Percentiles rank a stretch among this genome's conserved stretches.
Evolutionary conservation across 2,888 invertebrate species (phyloP).

Genomic region (Limnephilus lunatus): DNA sequence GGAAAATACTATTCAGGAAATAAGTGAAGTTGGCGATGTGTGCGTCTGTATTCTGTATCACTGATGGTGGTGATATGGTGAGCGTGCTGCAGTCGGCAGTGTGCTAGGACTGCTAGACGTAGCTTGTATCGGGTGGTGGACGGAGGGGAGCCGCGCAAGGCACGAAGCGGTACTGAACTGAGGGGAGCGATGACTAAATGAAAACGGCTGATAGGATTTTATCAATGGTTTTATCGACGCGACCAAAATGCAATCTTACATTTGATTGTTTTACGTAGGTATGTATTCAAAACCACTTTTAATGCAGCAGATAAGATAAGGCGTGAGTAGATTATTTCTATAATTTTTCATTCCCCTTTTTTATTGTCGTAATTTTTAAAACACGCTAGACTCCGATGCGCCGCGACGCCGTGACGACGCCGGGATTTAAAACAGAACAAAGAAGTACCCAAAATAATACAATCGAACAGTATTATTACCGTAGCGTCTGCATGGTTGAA

Average conservation of each 20-base stretch:
- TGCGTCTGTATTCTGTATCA: not conserved
- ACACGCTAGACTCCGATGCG: not conserved
- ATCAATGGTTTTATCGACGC: not conserved
- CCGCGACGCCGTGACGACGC: not conserved
- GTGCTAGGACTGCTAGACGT: not conserved
- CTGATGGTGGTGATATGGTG: not conserved
- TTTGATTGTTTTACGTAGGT: not conserved
- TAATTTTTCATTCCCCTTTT: not conserved
- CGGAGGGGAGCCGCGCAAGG: not conserved
- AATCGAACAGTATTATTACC: too few species aligned
- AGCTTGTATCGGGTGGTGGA: not conserved
- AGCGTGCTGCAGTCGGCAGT: not conserved
- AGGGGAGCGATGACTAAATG: not conserved
- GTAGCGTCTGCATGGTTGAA: too few species aligned
- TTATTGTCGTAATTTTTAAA: not conserved
- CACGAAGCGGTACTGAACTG: not conserved
- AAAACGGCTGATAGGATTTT: not conserved
- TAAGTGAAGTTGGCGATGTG: not conserved
- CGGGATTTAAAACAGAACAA: not conserved
- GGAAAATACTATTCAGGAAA: slow-evolving; percentile 2
- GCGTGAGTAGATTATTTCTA: not conserved
- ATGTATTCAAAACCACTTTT: not conserved
- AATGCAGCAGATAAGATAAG: not conserved
- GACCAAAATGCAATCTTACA: not conserved
- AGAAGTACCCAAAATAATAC: not conserved